These are phyloP conservation scores for Rotaria socialis DNA, from an alignment of 2,888 invertebrate species.

Conservation along the genomic window DNA sequence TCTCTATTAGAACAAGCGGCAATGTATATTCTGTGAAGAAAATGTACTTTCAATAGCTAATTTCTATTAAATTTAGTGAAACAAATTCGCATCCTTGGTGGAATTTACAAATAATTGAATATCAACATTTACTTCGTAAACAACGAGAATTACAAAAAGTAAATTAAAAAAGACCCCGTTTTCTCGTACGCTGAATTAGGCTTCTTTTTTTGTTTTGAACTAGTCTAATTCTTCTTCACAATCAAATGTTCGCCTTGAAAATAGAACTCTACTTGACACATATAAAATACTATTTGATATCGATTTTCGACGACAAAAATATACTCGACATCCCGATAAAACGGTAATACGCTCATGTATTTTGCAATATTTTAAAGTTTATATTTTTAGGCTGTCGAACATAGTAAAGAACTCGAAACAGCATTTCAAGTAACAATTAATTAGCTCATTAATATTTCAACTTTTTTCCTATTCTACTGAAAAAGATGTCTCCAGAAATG, in stretches of 20 bases:
- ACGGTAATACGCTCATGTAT: not conserved
- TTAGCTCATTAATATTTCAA: too few species aligned
- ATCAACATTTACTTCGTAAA: not conserved
- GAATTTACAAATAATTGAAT: not conserved
- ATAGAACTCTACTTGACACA: not conserved
- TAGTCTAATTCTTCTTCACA: not conserved
- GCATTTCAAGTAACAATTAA: not conserved
- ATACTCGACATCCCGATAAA: not conserved
- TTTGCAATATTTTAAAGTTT: not conserved
- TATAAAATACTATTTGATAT: not conserved
- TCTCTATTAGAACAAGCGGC: not conserved
- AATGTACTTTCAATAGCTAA: not conserved
- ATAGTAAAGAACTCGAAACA: not conserved
- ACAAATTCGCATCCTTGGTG: not conserved
- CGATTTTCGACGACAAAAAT: constrained; percentile 12
- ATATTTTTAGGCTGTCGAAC: not conserved
- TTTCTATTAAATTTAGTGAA: not conserved
- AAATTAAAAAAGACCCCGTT: not conserved
- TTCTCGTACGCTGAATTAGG: not conserved
- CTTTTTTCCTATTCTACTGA: not conserved
- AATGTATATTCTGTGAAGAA: not conserved
- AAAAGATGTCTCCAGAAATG: not conserved
- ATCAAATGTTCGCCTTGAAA: not conserved
- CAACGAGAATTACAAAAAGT: constrained; percentile 21
- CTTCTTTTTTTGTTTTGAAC: not conserved